Evolutionary conservation across 1,140 invertebrate genomes (phyloP).

Genomic region (Spodoptera litura): DNA sequence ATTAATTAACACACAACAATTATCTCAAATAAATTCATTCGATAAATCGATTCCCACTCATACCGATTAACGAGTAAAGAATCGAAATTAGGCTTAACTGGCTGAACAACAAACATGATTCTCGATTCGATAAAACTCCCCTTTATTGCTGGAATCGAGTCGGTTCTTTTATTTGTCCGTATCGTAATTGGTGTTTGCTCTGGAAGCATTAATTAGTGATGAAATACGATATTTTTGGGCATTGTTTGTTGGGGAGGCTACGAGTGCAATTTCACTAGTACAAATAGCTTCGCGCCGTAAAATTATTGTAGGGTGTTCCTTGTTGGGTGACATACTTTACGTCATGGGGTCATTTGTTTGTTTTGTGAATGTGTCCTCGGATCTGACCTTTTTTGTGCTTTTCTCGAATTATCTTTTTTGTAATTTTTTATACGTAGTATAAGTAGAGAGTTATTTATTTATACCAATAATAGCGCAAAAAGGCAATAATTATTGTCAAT

Average conservation of each 20-base stretch:
- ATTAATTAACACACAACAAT: slow-evolving; percentile 34
- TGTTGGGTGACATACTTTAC: slow-evolving; percentile 2
- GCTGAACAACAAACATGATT: slow-evolving; percentile 67
- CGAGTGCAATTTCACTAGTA: slow-evolving; percentile 46
- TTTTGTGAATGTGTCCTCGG: neutral
- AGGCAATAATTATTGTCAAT: too few relatives aligned
- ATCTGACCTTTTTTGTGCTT: neutral
- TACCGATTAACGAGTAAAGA: slow-evolving; percentile 64
- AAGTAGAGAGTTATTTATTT: too few relatives aligned
- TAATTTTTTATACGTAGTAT: too few relatives aligned
- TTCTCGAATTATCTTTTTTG: neutral
- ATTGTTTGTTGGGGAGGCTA: slow-evolving; percentile 50
- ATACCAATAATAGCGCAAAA: too few relatives aligned
- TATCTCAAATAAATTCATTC: slow-evolving; percentile 30
- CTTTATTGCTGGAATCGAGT: slow-evolving; percentile 69
- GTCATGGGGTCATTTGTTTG: neutral
- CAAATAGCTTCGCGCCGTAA: neutral
- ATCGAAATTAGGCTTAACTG: slow-evolving; percentile 72
- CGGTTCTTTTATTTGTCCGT: slow-evolving; percentile 70
- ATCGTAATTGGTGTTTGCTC: slow-evolving; percentile 80
- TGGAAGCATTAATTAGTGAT: slow-evolving; percentile 75
- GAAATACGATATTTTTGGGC: slow-evolving; percentile 77
- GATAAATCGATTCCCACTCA: slow-evolving; percentile 41
- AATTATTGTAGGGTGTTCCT: neutral
- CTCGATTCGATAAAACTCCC: slow-evolving; percentile 68